Base-by-base conservation (phyloP, 2,113 vertebrate genomes). In the Psittacara wagleri region DNA sequence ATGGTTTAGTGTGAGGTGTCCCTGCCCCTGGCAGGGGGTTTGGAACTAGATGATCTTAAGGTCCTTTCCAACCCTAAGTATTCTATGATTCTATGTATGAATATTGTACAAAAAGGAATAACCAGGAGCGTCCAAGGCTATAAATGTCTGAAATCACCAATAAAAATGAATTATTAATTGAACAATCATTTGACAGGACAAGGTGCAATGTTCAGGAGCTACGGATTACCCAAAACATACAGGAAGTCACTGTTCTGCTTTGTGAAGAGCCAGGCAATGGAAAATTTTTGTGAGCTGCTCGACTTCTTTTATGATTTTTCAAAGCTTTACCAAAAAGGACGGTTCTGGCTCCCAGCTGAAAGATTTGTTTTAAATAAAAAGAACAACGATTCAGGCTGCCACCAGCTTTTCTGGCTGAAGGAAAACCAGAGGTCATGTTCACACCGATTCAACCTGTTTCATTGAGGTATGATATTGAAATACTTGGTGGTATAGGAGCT, bases 351-450 rank as follows among this genome's bases (percentile, higher is more conserved):
- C 66, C 17, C 24, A 54, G 41, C 63, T 84, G 85, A 94, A 96
- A 90, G 95, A 35, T 19, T 88, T 64, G 22, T 81, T 96, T 94
- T 93, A 92, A 96, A 88, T 75, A 78, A 79, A 75, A 88, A 88
- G 83, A 91, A 80, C 87, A 95, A 77, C 33, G 28, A 67, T 59
- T 86, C 75, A 51, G 72, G 79, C 88, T 88, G 75, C 76, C 76
- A 91, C 90, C 51, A 90, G 73, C 79, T 62, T 77, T 57, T 67
- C 54, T 80, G 4, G 3, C 49, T 74, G 68, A 80, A 77, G 76
- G 64, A 39, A 80, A 86, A 92, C 25, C 29, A 80, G 61, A 74
- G 95, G 73, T 77, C 68, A 43, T 6, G 41, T 41, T 29, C 62
- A n/a, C 1, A 2, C 27, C 46, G 52, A 83, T 92, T 88, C 92